Base-by-base conservation (phyloP, 2,113 vertebrate genomes). In the Scatophagus argus region DNA sequence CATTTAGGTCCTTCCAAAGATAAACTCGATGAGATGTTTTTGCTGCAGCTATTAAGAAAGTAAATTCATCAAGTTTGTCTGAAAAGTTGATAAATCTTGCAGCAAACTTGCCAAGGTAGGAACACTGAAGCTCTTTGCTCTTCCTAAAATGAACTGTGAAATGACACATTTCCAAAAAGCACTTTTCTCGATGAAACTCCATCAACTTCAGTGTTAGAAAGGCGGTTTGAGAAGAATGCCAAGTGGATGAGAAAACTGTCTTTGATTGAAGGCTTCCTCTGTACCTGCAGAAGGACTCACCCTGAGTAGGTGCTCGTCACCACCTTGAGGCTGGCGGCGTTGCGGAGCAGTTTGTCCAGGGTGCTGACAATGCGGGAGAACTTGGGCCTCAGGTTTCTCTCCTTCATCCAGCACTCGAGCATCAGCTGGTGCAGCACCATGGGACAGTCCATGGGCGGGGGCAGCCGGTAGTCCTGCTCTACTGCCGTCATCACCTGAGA, bases 341-440 rank as follows among this genome's bases (percentile, higher is more conserved):
- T 99, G 59, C 98, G 97, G 82, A 99, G 97, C 32, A 99, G 96
- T 90, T 99, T 99, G 95, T 99, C 98, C 91, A 99, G 91, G 56
- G 97, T 99, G 91, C 97, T 97, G 88, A 99, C 98, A 0, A 99
- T 99, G 84, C 97, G 97, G 69, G 96, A 96, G 94, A 99, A 99
- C 82, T 99, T 99, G 67, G 98, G 98, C 92, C 98, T 93, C 52
- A 97, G 94, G 93, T 99, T 99, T 46, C 98, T 95, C 91, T 99
- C 98, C 83, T 98, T 96, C 92, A 99, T 96, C 98, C 98, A 99
- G 93, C 98, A 99, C 94, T 99, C 98, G 80, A 99, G 84, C 98
- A 99, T 99, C 84, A 99, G 95, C 94, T 99, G 98, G 91, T 99
- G 98, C 70, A 99, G 94, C 0, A 98, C 98, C 2, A 97, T 98